Percentiles rank a stretch among this genome's conserved stretches.
phyloP scores from a whole-genome alignment of 2,888 invertebrate species.

The Lathronympha strigana region DNA sequence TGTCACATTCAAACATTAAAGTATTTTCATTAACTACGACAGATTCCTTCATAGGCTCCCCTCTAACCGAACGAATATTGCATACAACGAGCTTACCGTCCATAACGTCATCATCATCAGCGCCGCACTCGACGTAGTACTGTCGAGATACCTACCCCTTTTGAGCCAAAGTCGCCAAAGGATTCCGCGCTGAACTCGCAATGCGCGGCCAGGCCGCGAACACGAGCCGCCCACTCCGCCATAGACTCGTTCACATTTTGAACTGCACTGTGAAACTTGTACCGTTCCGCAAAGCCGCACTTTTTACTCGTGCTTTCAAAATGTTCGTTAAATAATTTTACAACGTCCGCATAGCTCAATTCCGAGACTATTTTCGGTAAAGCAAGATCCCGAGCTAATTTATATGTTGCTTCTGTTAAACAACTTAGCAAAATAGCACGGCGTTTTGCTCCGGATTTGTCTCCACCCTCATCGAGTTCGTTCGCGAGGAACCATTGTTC shows the following conservation, averaged over 20 bases:
- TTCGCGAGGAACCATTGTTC: too few relatives aligned
- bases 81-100: too few relatives aligned
- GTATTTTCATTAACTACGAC: too few relatives aligned
- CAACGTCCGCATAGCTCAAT: slow-evolving; percentile 15
- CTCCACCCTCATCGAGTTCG: not conserved
- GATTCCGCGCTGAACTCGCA: slow-evolving; percentile 21
- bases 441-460: not conserved
- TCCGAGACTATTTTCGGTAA: not conserved
- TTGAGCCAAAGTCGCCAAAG: slow-evolving; percentile 19
- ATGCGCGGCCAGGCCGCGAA: slow-evolving; percentile 26
- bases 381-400: too few relatives aligned
- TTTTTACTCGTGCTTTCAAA: too few relatives aligned
- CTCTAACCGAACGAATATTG: slow-evolving; percentile 21
- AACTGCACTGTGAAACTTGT: slow-evolving; percentile 26
- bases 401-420: slow-evolving; percentile 12
- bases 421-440: slow-evolving; percentile 16
- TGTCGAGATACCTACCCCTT: slow-evolving; percentile 40
- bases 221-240: slow-evolving; percentile 37
- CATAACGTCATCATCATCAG: too few relatives aligned
- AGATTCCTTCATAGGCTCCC: too few relatives aligned
- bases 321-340: too few relatives aligned
- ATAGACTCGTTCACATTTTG: slow-evolving; percentile 19
- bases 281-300: slow-evolving; percentile 26
- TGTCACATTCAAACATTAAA: too few relatives aligned
- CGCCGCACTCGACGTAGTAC: too few relatives aligned